Evolutionary conservation across 2,797 vertebrate genomes (phyloP).

Genomic region (Danio tinwini): DNA sequence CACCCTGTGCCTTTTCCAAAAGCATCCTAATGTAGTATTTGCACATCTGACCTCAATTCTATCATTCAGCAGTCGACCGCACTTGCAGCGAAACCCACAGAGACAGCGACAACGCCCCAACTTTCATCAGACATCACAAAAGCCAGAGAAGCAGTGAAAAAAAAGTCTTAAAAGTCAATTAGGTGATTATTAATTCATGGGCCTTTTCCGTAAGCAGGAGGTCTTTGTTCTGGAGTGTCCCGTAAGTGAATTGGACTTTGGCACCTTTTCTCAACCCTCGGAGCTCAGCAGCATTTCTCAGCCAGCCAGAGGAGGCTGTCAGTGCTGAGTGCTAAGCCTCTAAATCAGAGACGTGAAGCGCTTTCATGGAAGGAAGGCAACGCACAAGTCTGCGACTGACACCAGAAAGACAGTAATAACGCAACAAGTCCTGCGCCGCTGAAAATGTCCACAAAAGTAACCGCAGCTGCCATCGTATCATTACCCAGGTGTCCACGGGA

Average conservation of each 20-base stretch:
- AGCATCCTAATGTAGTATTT: conserved; percentile 30
- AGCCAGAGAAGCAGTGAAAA: conserved; percentile 62
- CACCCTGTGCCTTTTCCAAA: conserved; percentile 34
- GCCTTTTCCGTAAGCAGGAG: conserved; percentile 94
- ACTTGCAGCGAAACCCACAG: conserved; percentile 72
- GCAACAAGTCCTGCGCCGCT: conserved; percentile 63
- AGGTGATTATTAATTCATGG: conserved; percentile 99
- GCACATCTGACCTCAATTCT: conserved; percentile 62
- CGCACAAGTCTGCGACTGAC: conserved; percentile 54
- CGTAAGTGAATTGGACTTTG: conserved; percentile 93
- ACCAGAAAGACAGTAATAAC: conserved; percentile 62
- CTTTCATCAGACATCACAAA: conserved; percentile 85
- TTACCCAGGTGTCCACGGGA: conserved; percentile 63
- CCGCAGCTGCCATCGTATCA: conserved; percentile 58
- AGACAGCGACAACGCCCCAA: conserved; percentile 84
- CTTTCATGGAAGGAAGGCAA: conserved; percentile 56
- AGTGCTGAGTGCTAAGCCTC: conserved; percentile 64
- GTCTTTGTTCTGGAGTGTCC: conserved; percentile 90
- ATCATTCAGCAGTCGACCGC: conserved; percentile 64
- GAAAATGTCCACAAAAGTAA: conserved; percentile 65
- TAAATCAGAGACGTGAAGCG: conserved; percentile 70
- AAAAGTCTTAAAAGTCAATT: conserved; percentile 85
- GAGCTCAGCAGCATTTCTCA: conserved; percentile 75
- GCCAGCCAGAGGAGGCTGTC: conserved; percentile 67
- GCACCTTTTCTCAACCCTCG: conserved; percentile 80